Percentiles rank a stretch among this genome's conserved stretches.
These are phyloP conservation scores for Sycophaga agraensis DNA, from an alignment of 1,140 invertebrate species.

Conservation along the genomic window DNA sequence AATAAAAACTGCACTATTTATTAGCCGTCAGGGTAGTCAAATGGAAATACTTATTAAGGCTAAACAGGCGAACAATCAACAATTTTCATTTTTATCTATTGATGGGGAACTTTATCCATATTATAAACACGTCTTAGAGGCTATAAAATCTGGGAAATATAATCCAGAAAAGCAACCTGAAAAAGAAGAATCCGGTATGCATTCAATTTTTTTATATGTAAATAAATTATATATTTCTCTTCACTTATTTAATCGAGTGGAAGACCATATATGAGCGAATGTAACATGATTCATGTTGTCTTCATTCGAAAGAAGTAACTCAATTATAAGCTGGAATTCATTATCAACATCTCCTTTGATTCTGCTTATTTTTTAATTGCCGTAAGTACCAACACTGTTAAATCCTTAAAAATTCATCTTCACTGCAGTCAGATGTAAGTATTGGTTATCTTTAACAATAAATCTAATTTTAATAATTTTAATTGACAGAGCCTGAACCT, in stretches of 20 bases:
- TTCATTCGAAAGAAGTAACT: constrained; percentile 43
- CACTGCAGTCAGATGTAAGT: constrained; percentile 23
- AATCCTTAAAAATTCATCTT: constrained; percentile 34
- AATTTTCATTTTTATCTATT: constrained; percentile 92
- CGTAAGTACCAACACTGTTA: constrained; percentile 52
- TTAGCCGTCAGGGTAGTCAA: constrained; percentile 89
- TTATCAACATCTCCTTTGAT: constrained; percentile 50
- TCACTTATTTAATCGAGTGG: constrained; percentile 30
- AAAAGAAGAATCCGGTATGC: constrained; percentile 59
- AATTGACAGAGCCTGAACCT: constrained; percentile 53
- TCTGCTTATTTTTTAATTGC: constrained; percentile 51
- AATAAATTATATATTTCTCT: constrained; percentile 30
- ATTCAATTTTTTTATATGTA: constrained; percentile 42
- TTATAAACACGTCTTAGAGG: constrained; percentile 80
- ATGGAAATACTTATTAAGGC: constrained; percentile 99
- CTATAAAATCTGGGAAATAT: constrained; percentile 83
- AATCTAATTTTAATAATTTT: constrained; percentile 37
- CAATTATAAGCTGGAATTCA: constrained; percentile 43
- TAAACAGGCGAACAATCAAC: constrained; percentile 90
- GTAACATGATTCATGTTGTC: constrained; percentile 40
- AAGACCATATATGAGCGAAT: constrained; percentile 31
- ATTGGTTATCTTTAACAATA: constrained; percentile 3
- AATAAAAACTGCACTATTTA: constrained; percentile 94
- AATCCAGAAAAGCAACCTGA: constrained; percentile 62
- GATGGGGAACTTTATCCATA: constrained; percentile 84